These are phyloP conservation scores for Syrphus vitripennis DNA, from an alignment of 2,888 invertebrate genomes.

Conservation along the genomic window DNA sequence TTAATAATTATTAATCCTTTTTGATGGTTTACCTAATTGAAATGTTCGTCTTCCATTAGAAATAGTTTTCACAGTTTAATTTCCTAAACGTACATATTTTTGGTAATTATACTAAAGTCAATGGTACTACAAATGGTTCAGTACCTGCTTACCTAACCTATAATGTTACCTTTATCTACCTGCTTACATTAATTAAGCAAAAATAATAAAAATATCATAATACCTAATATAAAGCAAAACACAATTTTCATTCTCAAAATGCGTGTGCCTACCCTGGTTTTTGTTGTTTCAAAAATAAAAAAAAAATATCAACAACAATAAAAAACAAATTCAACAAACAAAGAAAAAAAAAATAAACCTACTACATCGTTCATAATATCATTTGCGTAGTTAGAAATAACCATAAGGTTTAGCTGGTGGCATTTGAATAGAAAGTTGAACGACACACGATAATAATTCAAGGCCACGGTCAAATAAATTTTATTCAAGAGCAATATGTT, in stretches of 20 bases:
- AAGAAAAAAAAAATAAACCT: background rate
- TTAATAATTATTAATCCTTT: too few species aligned
- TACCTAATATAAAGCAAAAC: too few species aligned
- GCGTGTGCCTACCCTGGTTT: background rate
- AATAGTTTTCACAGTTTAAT: too few species aligned
- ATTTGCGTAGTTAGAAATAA: constrained; percentile 21
- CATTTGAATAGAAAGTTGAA: constrained; percentile 61
- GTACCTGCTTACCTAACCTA: too few species aligned
- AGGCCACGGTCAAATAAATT: constrained; percentile 63
- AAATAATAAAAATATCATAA: too few species aligned
- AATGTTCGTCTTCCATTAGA: too few species aligned
- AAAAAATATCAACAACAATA: background rate
- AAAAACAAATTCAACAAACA: background rate
- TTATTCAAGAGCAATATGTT: constrained; percentile 17
- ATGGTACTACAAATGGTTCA: too few species aligned
- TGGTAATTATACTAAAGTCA: too few species aligned
- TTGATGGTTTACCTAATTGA: too few species aligned
- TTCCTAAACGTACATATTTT: too few species aligned
- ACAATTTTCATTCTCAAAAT: background rate
- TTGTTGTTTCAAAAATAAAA: background rate
- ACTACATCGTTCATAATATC: background rate
- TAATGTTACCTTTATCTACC: too few species aligned
- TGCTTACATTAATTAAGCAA: too few species aligned
- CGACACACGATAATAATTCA: constrained; percentile 64
- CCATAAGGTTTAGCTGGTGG: constrained; percentile 11